Evolutionary conservation across 2,888 invertebrate species (phyloP).

Genomic region (Mongoloraphidia duomilia): DNA sequence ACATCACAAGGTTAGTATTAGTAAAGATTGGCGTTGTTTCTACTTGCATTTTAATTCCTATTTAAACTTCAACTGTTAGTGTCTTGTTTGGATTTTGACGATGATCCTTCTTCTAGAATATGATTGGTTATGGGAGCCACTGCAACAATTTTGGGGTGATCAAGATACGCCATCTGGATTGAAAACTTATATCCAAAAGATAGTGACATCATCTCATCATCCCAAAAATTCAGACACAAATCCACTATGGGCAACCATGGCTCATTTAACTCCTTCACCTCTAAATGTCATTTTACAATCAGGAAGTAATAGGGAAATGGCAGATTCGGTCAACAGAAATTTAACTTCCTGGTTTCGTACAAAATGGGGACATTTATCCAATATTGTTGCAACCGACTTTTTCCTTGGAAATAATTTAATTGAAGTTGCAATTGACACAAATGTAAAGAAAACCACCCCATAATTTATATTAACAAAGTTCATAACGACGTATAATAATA

Average conservation of each 20-base stretch:
- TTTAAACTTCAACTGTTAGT: not conserved
- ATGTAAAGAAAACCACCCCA: constrained; percentile 12
- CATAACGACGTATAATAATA: too few species aligned
- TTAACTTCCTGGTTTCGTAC: constrained; percentile 52
- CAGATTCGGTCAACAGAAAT: constrained; percentile 52
- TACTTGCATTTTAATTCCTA: not conserved
- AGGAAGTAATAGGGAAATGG: constrained; percentile 47
- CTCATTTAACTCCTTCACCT: constrained; percentile 53
- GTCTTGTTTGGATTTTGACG: not conserved
- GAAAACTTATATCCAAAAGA: constrained; percentile 33
- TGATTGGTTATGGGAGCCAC: constrained; percentile 38
- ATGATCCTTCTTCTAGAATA: constrained; percentile 5
- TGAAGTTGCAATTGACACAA: constrained; percentile 45
- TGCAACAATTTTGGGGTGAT: constrained; percentile 53
- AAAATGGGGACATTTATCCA: constrained; percentile 50
- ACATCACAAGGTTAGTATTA: constrained; percentile 29
- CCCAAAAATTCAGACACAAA: constrained; percentile 29
- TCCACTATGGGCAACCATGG: constrained; percentile 53
- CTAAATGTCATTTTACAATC: constrained; percentile 44
- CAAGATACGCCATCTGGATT: constrained; percentile 37
- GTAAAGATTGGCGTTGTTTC: not conserved
- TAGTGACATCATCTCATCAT: constrained; percentile 28
- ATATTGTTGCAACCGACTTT: constrained; percentile 60
- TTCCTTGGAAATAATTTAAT: constrained; percentile 57
- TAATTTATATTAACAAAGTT: not conserved